Conservation (phyloP, 2,888 invertebrate species). For the Germaria angustata region DNA sequence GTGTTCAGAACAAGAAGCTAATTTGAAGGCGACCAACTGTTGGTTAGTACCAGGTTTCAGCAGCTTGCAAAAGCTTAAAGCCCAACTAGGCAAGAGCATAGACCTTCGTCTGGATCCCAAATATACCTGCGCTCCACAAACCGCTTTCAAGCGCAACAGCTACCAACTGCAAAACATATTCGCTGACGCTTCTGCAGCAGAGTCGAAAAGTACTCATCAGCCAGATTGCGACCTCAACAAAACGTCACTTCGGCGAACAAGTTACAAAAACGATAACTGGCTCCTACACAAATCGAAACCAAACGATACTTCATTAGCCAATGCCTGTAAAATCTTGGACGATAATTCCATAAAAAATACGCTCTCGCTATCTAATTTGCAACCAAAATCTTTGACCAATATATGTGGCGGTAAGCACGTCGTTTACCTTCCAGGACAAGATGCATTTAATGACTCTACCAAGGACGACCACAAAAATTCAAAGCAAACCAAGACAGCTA, state of each 20-base stretch:
- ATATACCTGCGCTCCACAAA: constrained; percentile 65
- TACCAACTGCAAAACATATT: constrained; percentile 2
- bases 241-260: not conserved
- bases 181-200: not conserved
- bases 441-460: not conserved
- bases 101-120: constrained; percentile 47
- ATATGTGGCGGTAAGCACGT: constrained; percentile 86
- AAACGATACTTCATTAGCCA: not conserved
- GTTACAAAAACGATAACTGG: constrained; percentile 84
- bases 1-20: constrained; percentile 13
- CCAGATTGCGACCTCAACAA: constrained; percentile 5
- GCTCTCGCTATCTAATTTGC: constrained; percentile 70
- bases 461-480: constrained; percentile 13
- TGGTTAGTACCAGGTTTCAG: constrained; percentile 81
- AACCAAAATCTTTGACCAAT: constrained; percentile 81
- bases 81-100: constrained; percentile 84
- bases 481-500: constrained; percentile 21
- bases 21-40: constrained; percentile 13
- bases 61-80: constrained; percentile 86
- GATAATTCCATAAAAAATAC: constrained; percentile 55
- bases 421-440: constrained; percentile 84
- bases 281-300: constrained; percentile 82
- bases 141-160: not conserved
- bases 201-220: constrained; percentile 1
- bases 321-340: not conserved